phyloP scores from a whole-genome alignment of 2,888 invertebrate species.

The Eudemis profundana region DNA sequence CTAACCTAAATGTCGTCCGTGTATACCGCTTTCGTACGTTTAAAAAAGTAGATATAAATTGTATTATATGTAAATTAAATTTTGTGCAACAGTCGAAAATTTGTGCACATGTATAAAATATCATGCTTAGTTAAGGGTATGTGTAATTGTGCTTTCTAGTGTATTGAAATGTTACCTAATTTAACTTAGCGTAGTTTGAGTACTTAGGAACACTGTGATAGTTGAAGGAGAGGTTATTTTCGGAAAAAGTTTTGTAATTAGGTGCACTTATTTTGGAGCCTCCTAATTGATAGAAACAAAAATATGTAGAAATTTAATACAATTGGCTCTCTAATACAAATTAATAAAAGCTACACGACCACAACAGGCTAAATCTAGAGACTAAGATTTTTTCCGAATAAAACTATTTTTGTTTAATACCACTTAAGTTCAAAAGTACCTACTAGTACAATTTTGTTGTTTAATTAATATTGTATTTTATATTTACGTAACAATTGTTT shows the following conservation, averaged over 20 bases:
- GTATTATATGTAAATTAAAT: too few relatives aligned
- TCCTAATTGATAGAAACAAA: too few relatives aligned
- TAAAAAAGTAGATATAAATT: too few relatives aligned
- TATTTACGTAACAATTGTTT: constrained; percentile 38
- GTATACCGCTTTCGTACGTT: too few relatives aligned
- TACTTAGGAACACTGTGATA: constrained; percentile 75
- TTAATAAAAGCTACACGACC: neutral
- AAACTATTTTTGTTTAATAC: constrained; percentile 12
- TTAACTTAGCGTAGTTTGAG: constrained; percentile 47
- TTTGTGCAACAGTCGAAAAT: neutral
- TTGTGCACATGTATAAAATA: neutral
- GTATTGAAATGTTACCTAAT: constrained; percentile 30
- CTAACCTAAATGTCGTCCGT: too few relatives aligned
- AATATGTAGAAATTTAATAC: neutral
- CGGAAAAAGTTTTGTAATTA: constrained; percentile 6
- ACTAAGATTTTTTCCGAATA: constrained; percentile 35
- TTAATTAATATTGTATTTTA: constrained; percentile 47
- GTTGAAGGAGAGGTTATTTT: constrained; percentile 47
- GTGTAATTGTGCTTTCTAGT: constrained; percentile 27
- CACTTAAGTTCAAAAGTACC: constrained; percentile 44
- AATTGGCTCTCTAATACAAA: constrained; percentile 15
- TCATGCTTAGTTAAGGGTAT: constrained; percentile 5
- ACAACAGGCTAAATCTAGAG: too few relatives aligned
- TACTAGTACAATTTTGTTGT: constrained; percentile 53
- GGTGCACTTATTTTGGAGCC: too few relatives aligned